Percentiles rank a stretch among this genome's conserved stretches.
Conservation (phyloP, 2,888 invertebrate species). For the Chromoteleia sp. region DNA sequence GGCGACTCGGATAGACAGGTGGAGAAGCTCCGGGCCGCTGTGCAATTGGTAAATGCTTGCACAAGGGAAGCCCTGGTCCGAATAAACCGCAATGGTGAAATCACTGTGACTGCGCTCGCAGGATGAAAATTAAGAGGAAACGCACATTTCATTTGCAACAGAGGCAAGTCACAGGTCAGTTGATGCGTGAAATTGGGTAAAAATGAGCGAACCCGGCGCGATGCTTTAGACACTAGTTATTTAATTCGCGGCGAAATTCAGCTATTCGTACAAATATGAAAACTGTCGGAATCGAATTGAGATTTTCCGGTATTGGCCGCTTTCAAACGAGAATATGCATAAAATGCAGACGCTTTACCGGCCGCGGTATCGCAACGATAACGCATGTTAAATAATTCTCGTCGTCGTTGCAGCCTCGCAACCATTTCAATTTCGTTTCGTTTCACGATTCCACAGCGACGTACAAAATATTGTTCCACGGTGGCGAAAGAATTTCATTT, state of each 20-base stretch:
- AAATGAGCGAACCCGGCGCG: slow-evolving; percentile 70
- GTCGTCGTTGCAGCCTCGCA: slow-evolving; percentile 15
- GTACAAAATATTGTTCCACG: slow-evolving; percentile 25
- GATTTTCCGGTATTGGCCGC: slow-evolving; percentile 23
- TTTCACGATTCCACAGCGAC: slow-evolving; percentile 21
- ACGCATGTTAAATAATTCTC: slow-evolving; percentile 50
- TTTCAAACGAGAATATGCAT: slow-evolving; percentile 37
- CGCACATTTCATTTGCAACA: slow-evolving; percentile 52
- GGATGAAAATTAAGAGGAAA: slow-evolving; percentile 72
- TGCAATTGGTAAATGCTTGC: slow-evolving; percentile 73
- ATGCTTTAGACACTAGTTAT: slow-evolving; percentile 51
- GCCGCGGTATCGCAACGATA: slow-evolving; percentile 46
- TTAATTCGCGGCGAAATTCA: slow-evolving; percentile 51
- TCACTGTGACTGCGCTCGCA: slow-evolving; percentile 66
- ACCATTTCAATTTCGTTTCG: slow-evolving; percentile 54
- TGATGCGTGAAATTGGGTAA: slow-evolving; percentile 76
- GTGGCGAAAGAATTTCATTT: slow-evolving; percentile 46
- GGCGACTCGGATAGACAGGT: slow-evolving; percentile 44
- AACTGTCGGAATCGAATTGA: slow-evolving; percentile 55
- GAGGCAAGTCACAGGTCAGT: slow-evolving; percentile 64
- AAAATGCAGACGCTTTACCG: slow-evolving; percentile 30
- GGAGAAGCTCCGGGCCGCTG: slow-evolving; percentile 28
- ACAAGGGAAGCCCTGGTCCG: slow-evolving; percentile 60
- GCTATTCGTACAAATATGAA: slow-evolving; percentile 46
- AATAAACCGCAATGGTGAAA: slow-evolving; percentile 74